These are phyloP conservation scores for Crocuta crocuta DNA, from an alignment of 2,113 vertebrate genomes.

Conservation along the genomic window DNA sequence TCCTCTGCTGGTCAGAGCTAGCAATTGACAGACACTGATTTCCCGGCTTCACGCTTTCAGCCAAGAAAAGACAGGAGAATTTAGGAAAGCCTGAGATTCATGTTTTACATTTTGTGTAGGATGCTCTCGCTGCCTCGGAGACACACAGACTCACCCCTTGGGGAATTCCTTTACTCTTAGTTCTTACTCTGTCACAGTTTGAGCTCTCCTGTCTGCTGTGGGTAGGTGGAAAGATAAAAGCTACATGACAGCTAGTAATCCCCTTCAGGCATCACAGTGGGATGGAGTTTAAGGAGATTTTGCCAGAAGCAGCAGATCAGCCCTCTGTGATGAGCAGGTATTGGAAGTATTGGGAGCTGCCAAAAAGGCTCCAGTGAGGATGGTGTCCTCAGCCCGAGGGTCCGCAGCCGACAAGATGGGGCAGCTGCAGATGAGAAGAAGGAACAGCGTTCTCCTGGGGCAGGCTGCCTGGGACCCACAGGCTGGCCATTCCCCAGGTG, in stretches of 20 bases:
- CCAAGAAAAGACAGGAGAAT: constrained; percentile 56
- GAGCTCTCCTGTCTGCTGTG: constrained; percentile 51
- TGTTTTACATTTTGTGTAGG: constrained; percentile 61
- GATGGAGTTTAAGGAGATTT: constrained; percentile 45
- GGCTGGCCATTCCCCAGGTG: neutral
- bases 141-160: neutral
- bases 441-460: neutral
- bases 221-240: constrained; percentile 65
- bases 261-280: constrained; percentile 11
- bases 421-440: neutral
- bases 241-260: constrained; percentile 54
- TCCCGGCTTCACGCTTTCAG: neutral
- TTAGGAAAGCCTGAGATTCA: constrained; percentile 36
- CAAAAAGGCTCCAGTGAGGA: neutral
- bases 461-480: neutral
- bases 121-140: neutral
- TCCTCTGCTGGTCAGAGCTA: constrained; percentile 31
- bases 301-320: constrained; percentile 47
- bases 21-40: neutral
- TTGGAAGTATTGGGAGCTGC: neutral
- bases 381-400: neutral
- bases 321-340: neutral
- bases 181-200: constrained; percentile 60
- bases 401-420: rapidly evolving
- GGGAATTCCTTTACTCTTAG: constrained; percentile 58